phyloP scores from a whole-genome alignment of 2,113 vertebrate species.

The Leiothrix lutea region DNA sequence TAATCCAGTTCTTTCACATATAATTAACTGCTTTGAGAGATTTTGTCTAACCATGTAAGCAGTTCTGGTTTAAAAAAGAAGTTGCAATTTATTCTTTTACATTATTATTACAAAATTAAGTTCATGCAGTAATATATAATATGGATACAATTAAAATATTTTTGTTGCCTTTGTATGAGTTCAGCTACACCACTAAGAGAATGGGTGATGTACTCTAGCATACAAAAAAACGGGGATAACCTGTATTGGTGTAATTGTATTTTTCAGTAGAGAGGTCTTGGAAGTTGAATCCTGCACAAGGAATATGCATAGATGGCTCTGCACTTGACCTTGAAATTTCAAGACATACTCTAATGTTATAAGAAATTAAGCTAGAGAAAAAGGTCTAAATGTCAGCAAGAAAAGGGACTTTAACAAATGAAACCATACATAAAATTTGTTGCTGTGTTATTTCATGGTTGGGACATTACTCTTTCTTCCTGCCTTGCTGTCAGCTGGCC shows the following conservation, averaged over 20 bases:
- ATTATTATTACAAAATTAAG: not conserved
- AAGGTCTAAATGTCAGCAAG: conserved; percentile 12
- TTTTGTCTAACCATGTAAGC: not conserved
- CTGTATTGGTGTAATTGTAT: not conserved
- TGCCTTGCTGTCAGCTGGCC: not conserved
- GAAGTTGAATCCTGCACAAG: not conserved
- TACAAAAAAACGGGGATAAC: not conserved
- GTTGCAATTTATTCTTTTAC: not conserved
- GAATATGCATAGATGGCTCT: rapidly evolving
- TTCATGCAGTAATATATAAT: not conserved
- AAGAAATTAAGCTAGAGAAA: not conserved
- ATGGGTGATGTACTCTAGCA: not conserved
- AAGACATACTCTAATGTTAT: not conserved
- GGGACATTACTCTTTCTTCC: not conserved
- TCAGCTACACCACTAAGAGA: not conserved
- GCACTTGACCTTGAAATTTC: conserved; percentile 35
- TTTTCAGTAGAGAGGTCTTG: not conserved
- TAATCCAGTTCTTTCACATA: not conserved
- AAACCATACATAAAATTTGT: not conserved
- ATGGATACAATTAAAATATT: not conserved
- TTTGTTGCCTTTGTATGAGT: not conserved
- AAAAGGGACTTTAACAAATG: not conserved
- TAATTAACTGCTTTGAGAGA: not conserved
- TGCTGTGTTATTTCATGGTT: not conserved
- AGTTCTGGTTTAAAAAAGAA: not conserved